These are phyloP conservation scores for Ctenopoma multispine DNA, from an alignment of 2,797 vertebrate species.

Conservation along the genomic window DNA sequence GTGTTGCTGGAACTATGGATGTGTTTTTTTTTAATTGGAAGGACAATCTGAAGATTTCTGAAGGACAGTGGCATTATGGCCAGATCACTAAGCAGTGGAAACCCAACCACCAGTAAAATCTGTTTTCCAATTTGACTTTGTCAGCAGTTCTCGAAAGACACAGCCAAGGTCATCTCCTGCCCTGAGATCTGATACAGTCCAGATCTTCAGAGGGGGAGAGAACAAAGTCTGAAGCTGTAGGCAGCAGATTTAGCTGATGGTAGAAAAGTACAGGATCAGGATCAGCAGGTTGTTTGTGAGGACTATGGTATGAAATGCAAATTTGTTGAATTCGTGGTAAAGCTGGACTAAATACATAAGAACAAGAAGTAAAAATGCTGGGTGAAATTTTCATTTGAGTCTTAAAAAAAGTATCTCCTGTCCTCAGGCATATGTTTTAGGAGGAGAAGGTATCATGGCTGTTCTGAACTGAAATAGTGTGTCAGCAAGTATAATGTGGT, in stretches of 20 bases:
- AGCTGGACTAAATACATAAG: background rate
- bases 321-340: constrained; percentile 9
- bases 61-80: constrained; percentile 36
- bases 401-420: constrained; percentile 4
- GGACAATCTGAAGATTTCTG: constrained; percentile 17
- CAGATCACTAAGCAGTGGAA: constrained; percentile 16
- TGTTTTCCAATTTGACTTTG: constrained; percentile 42
- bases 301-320: constrained; percentile 13
- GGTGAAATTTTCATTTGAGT: background rate
- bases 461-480: constrained; percentile 17
- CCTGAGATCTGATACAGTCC: constrained; percentile 62
- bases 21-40: background rate
- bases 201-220: constrained; percentile 59
- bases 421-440: background rate
- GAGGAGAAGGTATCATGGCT: constrained; percentile 11
- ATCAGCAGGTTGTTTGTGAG: constrained; percentile 34
- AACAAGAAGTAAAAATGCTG: constrained; percentile 7
- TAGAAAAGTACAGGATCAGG: constrained; percentile 40
- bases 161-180: constrained; percentile 63
- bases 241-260: constrained; percentile 59
- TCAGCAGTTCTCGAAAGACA: constrained; percentile 67
- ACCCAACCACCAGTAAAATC: constrained; percentile 31
- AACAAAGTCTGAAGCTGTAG: constrained; percentile 56
- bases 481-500: constrained; percentile 24
- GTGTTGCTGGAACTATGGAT: no score